Conservation (phyloP, 2,888 invertebrate genomes). For the Cyclophora punctaria region DNA sequence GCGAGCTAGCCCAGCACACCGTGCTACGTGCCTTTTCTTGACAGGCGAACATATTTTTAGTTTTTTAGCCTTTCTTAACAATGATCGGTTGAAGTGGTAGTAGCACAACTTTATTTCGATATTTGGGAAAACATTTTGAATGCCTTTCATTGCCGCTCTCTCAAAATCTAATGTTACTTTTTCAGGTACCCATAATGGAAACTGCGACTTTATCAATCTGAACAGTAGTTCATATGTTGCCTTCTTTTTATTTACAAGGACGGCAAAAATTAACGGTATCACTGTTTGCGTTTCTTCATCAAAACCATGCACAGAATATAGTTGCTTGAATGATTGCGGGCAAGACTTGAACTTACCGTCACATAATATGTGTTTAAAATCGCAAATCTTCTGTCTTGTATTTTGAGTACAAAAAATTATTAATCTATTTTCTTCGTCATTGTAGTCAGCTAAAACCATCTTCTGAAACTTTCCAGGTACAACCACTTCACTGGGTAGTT, state of each 20-base stretch:
- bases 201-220: neutral
- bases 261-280: neutral
- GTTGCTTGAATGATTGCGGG: no score
- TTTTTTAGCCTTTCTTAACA: slow-evolving; percentile 2
- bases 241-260: neutral
- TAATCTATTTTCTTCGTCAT: no score
- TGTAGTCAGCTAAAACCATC: no score
- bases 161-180: neutral
- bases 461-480: no score
- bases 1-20: slow-evolving; percentile 8
- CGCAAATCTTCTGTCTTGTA: no score
- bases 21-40: slow-evolving; percentile 6
- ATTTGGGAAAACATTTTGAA: neutral
- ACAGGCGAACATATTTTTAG: slow-evolving; percentile 1
- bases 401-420: no score
- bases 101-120: slow-evolving; percentile 1
- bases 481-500: no score
- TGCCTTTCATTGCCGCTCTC: slow-evolving; percentile 1
- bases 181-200: neutral
- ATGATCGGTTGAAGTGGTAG: slow-evolving; percentile 1
- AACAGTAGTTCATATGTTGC: neutral
- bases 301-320: neutral
- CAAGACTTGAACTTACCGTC: no score
- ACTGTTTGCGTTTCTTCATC: neutral
- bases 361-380: no score